Evolutionary conservation across 2,888 invertebrate species (phyloP), one percentile per base, ranked within the genome.

Genomic region (Celastrina argiolus): DNA sequence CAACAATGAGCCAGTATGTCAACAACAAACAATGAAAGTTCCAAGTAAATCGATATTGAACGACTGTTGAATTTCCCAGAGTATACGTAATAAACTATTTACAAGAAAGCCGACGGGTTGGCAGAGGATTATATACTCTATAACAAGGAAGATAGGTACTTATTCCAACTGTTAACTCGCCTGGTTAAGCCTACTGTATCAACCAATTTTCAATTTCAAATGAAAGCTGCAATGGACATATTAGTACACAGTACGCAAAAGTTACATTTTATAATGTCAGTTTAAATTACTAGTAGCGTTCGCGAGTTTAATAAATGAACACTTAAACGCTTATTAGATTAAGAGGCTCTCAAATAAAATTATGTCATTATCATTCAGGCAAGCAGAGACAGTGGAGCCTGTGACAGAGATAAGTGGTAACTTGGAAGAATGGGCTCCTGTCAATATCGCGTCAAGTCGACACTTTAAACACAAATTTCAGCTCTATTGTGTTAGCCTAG

Each of bases 1-100:
- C 51, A 51, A 51, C 51, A 51, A 51, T 22, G 51, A 51, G 51
- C 51, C 22, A 14, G 41, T 41, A 51, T 51, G 5, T 6, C 51
- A 51, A 51, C 10, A n/a, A 36, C 16, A n/a, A 36, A 59, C 59
- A 39, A 61, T 61, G 61, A 61, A 36, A 36, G 39, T 61, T 39
- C 39, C 12, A 7, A 22, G 61, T 22, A 61, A 36, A 39, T 61
- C 61, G 39, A 61, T 61, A 36, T 39, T 18, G 14, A 36, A 36
- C 34, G 61, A 36, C 61, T 61, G 61, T 39, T 61, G 36, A 59
- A 36, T 18, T 61, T 61, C 61, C 61, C 61, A 61, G 61, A 36
- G 39, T 61, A 39, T 61, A 36, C 39, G 61, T 7, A 22, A 58
- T 61, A 36, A 61, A 39, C 36, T 61, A 61, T 61, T 61, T 26